A percentile compares a stretch with the other conserved stretches of the same genome.
These are phyloP conservation scores for Eumerus sabulonum DNA, from an alignment of 2,888 invertebrate species.

Conservation along the genomic window DNA sequence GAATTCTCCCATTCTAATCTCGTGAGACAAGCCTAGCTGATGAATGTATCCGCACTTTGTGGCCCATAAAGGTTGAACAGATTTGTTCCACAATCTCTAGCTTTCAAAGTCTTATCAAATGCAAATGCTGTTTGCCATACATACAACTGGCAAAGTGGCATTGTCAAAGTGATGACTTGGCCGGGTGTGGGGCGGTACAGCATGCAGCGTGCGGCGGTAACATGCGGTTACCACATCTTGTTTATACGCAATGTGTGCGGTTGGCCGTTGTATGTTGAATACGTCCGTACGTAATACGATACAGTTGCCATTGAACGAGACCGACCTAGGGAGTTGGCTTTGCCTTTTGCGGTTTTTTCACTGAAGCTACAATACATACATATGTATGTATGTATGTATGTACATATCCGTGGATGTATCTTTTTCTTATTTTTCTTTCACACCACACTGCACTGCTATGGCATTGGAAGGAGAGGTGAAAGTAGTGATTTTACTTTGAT, in stretches of 20 bases:
- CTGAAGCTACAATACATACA: constrained; percentile 26
- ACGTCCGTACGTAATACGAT: constrained; percentile 39
- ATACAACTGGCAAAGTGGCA: constrained; percentile 7
- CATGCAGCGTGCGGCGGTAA: constrained; percentile 5
- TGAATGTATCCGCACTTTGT: no score
- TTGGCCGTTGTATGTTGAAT: constrained; percentile 3
- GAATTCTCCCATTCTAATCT: constrained; percentile 42
- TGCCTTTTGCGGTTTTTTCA: constrained; percentile 51
- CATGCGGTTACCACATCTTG: constrained; percentile 45
- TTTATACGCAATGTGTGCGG: constrained; percentile 22
- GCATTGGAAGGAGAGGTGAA: constrained; percentile 24
- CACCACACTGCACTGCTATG: no score
- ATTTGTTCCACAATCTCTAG: constrained; percentile 44
- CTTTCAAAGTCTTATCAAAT: constrained; percentile 49
- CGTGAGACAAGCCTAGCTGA: background rate
- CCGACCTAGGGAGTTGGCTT: constrained; percentile 56
- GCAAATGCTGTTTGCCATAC: constrained; percentile 23
- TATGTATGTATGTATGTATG: no score
- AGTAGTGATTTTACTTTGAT: constrained; percentile 49
- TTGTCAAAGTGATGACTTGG: background rate
- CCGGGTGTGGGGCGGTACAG: constrained; percentile 10
- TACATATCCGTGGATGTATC: constrained; percentile 21
- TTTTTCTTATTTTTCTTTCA: constrained; percentile 1
- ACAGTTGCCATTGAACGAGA: constrained; percentile 57
- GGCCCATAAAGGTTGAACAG: constrained; percentile 32